Conservation (phyloP, 2,888 invertebrate genomes). For the Drosophila niveifrons region DNA sequence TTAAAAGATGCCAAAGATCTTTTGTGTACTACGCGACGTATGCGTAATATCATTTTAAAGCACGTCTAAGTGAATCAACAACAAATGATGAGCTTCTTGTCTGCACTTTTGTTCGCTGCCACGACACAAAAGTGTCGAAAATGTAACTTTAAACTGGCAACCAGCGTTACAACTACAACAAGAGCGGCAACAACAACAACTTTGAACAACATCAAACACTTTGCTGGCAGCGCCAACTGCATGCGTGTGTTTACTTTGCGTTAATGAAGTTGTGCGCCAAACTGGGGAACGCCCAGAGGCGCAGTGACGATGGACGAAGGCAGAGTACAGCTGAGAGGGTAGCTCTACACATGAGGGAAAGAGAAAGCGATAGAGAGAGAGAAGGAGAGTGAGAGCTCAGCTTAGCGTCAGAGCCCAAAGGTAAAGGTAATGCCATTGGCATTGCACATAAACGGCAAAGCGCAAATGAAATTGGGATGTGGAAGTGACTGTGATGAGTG, state of each 20-base stretch:
- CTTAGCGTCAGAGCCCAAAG: slow-evolving; percentile 58
- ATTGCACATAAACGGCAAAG: slow-evolving; percentile 60
- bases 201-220: slow-evolving; percentile 75
- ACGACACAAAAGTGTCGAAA: slow-evolving; percentile 45
- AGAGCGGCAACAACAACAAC: slow-evolving; percentile 20
- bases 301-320: slow-evolving; percentile 25
- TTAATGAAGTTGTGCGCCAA: slow-evolving; percentile 76
- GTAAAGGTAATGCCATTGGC: slow-evolving; percentile 64
- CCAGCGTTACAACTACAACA: slow-evolving; percentile 16
- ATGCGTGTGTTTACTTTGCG: slow-evolving; percentile 80
- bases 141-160: slow-evolving; percentile 76
- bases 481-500: slow-evolving; percentile 42
- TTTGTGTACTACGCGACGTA: slow-evolving; percentile 17
- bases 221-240: slow-evolving; percentile 70
- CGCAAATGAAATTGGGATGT: slow-evolving; percentile 74
- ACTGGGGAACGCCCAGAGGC: slow-evolving; percentile 15
- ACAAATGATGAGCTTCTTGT: slow-evolving; percentile 47
- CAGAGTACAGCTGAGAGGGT: background rate
- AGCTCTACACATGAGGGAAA: slow-evolving; percentile 40
- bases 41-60: slow-evolving; percentile 61
- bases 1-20: slow-evolving; percentile 49
- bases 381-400: slow-evolving; percentile 36
- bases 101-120: slow-evolving; percentile 39
- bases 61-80: slow-evolving; percentile 47
- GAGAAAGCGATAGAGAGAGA: slow-evolving; percentile 18